Base-by-base conservation (phyloP, 2,797 vertebrate species). In the Urocyon cinereoargenteus region DNA sequence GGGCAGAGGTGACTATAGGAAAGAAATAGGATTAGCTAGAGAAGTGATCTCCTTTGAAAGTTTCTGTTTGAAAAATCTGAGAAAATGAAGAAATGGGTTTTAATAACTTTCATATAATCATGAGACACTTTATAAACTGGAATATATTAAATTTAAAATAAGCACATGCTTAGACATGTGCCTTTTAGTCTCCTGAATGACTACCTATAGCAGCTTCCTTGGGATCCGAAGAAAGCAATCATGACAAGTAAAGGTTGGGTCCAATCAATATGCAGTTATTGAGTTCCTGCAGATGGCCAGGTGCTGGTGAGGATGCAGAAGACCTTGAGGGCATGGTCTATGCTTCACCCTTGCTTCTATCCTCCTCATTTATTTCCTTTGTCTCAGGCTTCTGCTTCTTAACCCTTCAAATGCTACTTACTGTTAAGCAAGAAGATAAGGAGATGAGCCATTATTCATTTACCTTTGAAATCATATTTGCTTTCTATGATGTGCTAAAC, bases 231-330 rank as follows among this genome's bases (percentile, higher is more conserved):
- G n/a, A 57, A 93, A 86, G 77, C 87, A 83, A 49, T 79, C 91
- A 86, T 73, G 88, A 91, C 36, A 89, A 77, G 82, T 57, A 86
- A 92, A 86, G 51, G n/a, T 13, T n/a, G 57, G 53, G 26, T n/a
- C 85, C 86, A 62, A 57, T 96, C 86, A 64, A 62, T 94, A 77
- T 24, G n/a, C 36, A n/a, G 96, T 75, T 93, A 85, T 64, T 95
- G 90, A 93, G 94, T 86, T 91, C 45, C 92, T 31, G 21, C 66
- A 28, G 72, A 88, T 53, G 78, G 49, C 62, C 19, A 18, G 84
- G 59, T 22, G n/a, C 86, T 85, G 59, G 34, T 3, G 34, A 75
- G 26, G 68, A 26, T 19, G 31, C 45, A 34, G 95, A 31, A 40
- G 88, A 83, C 85, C 78, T 84, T 14, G 26, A 90, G 64, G 75